Conservation (phyloP, 2,113 vertebrate genomes). For the Euleptes europaea region DNA sequence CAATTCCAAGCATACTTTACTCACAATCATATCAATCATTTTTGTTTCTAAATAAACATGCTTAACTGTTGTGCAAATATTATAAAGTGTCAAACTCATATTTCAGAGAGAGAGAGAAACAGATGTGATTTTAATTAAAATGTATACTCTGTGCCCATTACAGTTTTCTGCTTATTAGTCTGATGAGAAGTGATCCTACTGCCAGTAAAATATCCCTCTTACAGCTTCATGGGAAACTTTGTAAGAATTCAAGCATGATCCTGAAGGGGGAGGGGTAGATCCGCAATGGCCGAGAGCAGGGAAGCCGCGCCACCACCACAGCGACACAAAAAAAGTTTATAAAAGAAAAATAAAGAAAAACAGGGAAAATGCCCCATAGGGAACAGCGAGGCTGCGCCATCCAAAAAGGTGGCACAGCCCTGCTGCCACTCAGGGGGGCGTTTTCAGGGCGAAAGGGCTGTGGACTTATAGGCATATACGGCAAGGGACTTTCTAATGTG, state of each 20-base stretch:
- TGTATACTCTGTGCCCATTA: slow-evolving; percentile 11
- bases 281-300: too few relatives aligned
- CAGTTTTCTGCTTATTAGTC: slow-evolving; percentile 80
- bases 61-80: not conserved
- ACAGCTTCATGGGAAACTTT: slow-evolving; percentile 74
- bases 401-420: too few relatives aligned
- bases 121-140: slow-evolving; percentile 8
- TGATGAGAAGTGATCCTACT: slow-evolving; percentile 75
- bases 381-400: too few relatives aligned
- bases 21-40: not conserved
- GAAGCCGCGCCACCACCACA: too few relatives aligned
- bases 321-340: too few relatives aligned
- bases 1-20: not conserved
- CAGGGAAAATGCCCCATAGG: too few relatives aligned
- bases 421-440: too few relatives aligned
- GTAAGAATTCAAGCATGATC: slow-evolving; percentile 69
- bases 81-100: not conserved
- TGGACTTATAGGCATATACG: not conserved
- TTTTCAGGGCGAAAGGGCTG: too few relatives aligned
- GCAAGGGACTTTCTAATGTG: too few relatives aligned
- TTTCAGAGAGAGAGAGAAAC: not conserved
- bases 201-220: slow-evolving; percentile 70
- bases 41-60: not conserved
- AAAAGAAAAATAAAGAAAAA: too few relatives aligned
- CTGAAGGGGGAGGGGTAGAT: too few relatives aligned